phyloP scores from a whole-genome alignment of 2,888 invertebrate species.

The Sipha maydis region DNA sequence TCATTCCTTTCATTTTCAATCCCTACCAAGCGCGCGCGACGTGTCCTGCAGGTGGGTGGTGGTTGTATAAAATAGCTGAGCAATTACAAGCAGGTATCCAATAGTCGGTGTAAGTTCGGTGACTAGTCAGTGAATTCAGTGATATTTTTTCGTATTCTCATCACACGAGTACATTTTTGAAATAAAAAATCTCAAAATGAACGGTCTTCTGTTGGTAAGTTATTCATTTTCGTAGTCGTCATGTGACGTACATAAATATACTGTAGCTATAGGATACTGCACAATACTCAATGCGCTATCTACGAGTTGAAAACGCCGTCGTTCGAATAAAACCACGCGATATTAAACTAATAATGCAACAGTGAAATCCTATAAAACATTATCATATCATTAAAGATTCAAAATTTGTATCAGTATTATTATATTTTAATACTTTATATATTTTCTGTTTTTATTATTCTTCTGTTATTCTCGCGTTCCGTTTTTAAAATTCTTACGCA shows the following conservation, averaged over 20 bases:
- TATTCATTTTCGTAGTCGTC: neutral
- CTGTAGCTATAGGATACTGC: neutral
- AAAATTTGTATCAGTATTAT: too few relatives aligned
- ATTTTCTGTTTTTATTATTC: too few relatives aligned
- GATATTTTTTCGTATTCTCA: neutral
- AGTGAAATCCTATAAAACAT: too few relatives aligned
- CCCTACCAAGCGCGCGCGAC: conserved; percentile 55
- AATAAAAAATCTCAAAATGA: conserved; percentile 31
- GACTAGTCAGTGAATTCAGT: conserved; percentile 52
- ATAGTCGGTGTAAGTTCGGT: conserved; percentile 57
- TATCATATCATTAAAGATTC: too few relatives aligned
- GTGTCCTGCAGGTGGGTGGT: conserved; percentile 60
- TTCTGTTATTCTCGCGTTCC: neutral
- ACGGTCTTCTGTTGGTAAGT: conserved; percentile 56
- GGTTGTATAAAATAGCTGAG: conserved; percentile 57
- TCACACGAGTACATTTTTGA: conserved; percentile 1
- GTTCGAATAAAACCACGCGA: neutral
- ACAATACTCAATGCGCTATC: neutral
- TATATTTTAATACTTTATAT: too few relatives aligned
- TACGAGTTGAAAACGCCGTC: too few relatives aligned
- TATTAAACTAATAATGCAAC: too few relatives aligned
- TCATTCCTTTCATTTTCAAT: conserved; percentile 59
- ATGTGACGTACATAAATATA: neutral
- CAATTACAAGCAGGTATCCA: conserved; percentile 51
- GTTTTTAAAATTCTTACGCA: neutral